Base-by-base conservation (phyloP, 2,113 vertebrate genomes). In the Furnarius figulus region DNA sequence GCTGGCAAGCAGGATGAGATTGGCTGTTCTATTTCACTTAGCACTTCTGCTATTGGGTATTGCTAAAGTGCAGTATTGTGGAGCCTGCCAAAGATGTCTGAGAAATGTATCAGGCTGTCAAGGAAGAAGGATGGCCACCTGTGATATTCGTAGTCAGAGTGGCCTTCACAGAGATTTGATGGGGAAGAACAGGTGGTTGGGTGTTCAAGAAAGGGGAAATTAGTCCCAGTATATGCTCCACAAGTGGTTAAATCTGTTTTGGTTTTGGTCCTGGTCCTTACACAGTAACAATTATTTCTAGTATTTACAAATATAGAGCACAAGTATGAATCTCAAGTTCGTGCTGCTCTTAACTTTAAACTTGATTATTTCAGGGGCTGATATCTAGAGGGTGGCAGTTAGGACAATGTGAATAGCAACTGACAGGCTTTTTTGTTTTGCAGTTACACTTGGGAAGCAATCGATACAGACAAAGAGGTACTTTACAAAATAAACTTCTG, bases 391-490 rank as follows among this genome's bases (percentile, higher is more conserved):
- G 5, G 21, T 58, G 27, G 4, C 52, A 44, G 30, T 10, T 20
- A 59, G 40, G 55, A 9, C 33, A 49, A 23, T 25, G 33, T n/a
- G 25, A 53, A 84, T 79, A 49, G 30, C 27, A 66, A 44, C 33
- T 89, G 37, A 92, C 33, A 50, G 12, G 5, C 31, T 85, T 80
- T 58, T 92, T 88, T 94, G 75, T 68, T 77, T 95, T 97, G 59
- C 96, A 99, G 99, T 75, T 99, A 98, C 82, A 98, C 98, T 42
- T 99, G 99, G 99, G 96, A 99, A 97, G 99, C 99, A 52, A 97
- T 99, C 70, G 99, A 99, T 97, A 75, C 85, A 68, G 98, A 98
- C 89, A 99, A 95, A 52, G 95, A 97, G 1, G 93, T 98, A 22
- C 96, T 93, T 73, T 99, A 99, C 97, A 98, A 98, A 59, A 96